Conservation (phyloP, 1,140 invertebrate species). For the Magallana ariakensis region DNA sequence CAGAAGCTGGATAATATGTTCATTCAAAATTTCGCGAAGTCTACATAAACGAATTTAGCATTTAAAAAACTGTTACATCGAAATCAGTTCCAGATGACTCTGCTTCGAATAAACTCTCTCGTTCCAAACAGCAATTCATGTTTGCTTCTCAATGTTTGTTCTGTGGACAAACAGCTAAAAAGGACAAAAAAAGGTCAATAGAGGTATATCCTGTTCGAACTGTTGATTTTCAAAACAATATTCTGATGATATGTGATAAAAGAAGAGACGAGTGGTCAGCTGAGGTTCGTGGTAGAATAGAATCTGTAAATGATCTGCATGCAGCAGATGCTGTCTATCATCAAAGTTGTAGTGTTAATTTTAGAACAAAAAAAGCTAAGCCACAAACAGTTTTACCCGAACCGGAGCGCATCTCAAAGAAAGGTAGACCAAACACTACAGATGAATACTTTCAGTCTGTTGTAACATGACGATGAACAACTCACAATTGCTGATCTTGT, state of each 20-base stretch:
- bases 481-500: slow-evolving; percentile 56
- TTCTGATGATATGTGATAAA: slow-evolving; percentile 39
- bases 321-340: slow-evolving; percentile 59
- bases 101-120: not conserved
- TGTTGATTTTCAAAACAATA: slow-evolving; percentile 43
- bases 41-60: not conserved
- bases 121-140: slow-evolving; percentile 15
- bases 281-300: slow-evolving; percentile 43
- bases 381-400: not conserved
- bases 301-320: slow-evolving; percentile 49
- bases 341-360: slow-evolving; percentile 54
- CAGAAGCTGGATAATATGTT: not conserved
- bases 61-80: not conserved
- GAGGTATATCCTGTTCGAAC: slow-evolving; percentile 56
- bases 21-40: not conserved
- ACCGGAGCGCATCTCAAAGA: not conserved
- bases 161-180: slow-evolving; percentile 33
- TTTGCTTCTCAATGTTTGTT: slow-evolving; percentile 53
- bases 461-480: slow-evolving; percentile 57
- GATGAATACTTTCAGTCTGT: slow-evolving; percentile 49
- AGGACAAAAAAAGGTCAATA: slow-evolving; percentile 42
- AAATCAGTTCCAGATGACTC: not conserved
- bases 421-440: not conserved
- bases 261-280: slow-evolving; percentile 54
- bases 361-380: slow-evolving; percentile 45